Percentiles rank a stretch among this genome's conserved stretches.
phyloP scores from a whole-genome alignment of 2,797 vertebrate genomes.

The Discoglossus pictus region DNA sequence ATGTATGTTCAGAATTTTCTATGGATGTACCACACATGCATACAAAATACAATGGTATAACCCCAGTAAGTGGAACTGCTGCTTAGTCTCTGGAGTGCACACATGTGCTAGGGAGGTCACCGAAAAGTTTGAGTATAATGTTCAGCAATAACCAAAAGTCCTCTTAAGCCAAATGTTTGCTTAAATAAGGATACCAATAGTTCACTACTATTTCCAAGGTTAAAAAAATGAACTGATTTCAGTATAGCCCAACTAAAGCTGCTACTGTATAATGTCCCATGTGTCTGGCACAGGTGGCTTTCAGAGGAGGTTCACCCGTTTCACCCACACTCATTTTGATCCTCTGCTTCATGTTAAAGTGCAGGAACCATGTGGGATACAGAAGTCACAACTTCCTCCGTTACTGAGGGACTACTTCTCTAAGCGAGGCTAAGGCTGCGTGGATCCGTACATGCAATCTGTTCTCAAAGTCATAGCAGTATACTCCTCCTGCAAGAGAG shows the following conservation, averaged over 20 bases:
- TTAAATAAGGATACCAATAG: conserved; percentile 45
- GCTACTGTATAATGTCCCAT: conserved; percentile 53
- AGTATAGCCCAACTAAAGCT: conserved; percentile 51
- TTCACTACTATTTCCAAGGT: conserved; percentile 25
- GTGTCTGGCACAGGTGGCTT: conserved; percentile 68
- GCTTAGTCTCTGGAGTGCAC: not conserved
- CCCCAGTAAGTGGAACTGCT: conserved; percentile 7
- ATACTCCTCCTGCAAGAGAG: conserved; percentile 84
- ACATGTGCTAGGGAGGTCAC: conserved; percentile 48
- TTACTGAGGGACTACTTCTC: conserved; percentile 84
- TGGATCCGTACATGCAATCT: conserved; percentile 95
- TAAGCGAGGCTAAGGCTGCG: conserved; percentile 87
- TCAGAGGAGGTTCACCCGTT: conserved; percentile 63
- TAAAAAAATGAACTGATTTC: conserved; percentile 30
- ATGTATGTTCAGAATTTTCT: too few species aligned
- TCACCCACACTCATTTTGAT: conserved; percentile 53
- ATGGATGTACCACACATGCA: too few species aligned
- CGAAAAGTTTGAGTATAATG: conserved; percentile 58
- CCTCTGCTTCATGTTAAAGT: conserved; percentile 68
- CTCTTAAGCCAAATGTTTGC: conserved; percentile 60
- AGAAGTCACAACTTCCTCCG: conserved; percentile 11
- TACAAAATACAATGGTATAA: not conserved
- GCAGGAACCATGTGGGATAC: conserved; percentile 59
- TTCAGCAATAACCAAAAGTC: conserved; percentile 66
- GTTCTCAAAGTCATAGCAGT: conserved; percentile 96